Evolutionary conservation across 2,888 invertebrate species (phyloP).

Genomic region (Cephus sareptanus): DNA sequence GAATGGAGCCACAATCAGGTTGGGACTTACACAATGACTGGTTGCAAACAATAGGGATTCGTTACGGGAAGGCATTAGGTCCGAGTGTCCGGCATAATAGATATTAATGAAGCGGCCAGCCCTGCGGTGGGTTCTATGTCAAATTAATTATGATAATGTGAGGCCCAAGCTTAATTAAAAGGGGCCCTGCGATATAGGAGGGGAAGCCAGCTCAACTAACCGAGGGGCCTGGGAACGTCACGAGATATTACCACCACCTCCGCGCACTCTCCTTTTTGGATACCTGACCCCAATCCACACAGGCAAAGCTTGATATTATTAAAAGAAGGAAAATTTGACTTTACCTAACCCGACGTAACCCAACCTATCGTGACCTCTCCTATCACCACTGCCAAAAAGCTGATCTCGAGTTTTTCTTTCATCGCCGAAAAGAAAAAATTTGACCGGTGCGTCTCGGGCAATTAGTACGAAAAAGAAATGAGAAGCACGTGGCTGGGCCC

Average conservation of each 20-base stretch:
- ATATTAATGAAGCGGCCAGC: constrained; percentile 44
- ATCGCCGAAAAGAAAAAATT: background rate
- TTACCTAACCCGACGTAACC: background rate
- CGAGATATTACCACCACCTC: background rate
- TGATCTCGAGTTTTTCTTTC: background rate
- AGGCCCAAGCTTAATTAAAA: constrained; percentile 13
- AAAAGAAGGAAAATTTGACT: background rate
- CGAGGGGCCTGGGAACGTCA: background rate
- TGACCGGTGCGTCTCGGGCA: constrained; percentile 30
- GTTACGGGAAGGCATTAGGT: constrained; percentile 46
- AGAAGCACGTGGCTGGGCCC: constrained; percentile 40
- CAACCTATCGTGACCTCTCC: background rate
- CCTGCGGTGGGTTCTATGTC: constrained; percentile 14
- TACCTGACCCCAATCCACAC: background rate
- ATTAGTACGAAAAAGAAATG: constrained; percentile 42
- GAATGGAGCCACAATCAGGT: background rate
- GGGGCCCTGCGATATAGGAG: constrained; percentile 14
- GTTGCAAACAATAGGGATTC: constrained; percentile 51
- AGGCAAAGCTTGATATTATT: background rate
- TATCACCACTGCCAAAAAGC: background rate
- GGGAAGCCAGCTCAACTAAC: constrained; percentile 31
- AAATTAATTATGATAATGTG: constrained; percentile 46
- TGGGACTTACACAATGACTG: constrained; percentile 37
- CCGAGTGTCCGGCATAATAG: constrained; percentile 48
- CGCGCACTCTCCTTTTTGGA: background rate